Base-by-base conservation (phyloP, 1,140 invertebrate species). In the Parasteatoda tepidariorum region DNA sequence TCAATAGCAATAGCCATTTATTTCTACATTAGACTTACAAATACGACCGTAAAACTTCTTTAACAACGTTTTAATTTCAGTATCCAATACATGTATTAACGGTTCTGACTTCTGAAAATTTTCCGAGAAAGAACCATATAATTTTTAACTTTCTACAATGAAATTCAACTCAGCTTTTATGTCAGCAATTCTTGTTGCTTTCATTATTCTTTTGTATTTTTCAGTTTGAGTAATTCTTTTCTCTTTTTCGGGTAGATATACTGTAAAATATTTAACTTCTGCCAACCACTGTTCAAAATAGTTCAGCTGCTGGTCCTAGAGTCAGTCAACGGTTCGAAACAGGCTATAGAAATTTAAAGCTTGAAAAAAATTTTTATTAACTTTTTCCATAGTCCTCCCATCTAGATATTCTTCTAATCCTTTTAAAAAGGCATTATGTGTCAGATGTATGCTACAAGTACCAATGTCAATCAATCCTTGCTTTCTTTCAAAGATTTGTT, bases 301-400 rank as follows among this genome's bases (percentile, higher is more conserved):
- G 75, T 13, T 84, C 26, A 24, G 84, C 41, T 78, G 86, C 81
- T 38, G 83, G 68, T 67, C 22, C 70, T 28, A 86, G 57, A 26
- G 86, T 86, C 18, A 87, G 83, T 85, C 87, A 87, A 61, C 85
- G 75, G 31, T 61, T 86, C 38, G 85, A 71, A 30, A 86, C 81
- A 85, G 86, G 86, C 38, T 87, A 84, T 31, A 87, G 84, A 74
- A 88, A 87, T 28, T 73, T n/a, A 18, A 85, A 73, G n/a, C 57
- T 59, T 24, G 70, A 68, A 61, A 87, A 55, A 15, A 62, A 66
- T 9, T 48, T 22, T 67, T 86, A 34, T 61, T 86, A 83, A 34
- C 86, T 48, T 33, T 75, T 75, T n/a, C 62, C 55, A 82, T 68
- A 88, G 83, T 87, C 86, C 66, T 87, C 84, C 74, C 85, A 84